Evolutionary conservation across 2,888 invertebrate genomes (phyloP).

Genomic region (Sesia apiformis): DNA sequence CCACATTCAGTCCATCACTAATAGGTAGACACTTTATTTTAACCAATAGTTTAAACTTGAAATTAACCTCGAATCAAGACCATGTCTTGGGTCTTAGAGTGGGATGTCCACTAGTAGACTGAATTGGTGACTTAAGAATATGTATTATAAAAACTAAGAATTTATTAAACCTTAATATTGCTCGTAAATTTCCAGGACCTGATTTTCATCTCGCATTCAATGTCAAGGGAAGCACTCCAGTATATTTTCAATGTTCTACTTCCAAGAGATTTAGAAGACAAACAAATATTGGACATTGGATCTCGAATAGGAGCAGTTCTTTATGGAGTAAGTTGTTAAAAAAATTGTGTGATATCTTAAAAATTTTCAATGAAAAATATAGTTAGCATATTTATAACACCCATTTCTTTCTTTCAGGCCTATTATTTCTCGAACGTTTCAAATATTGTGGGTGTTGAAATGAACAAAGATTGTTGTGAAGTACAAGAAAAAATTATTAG

Average conservation of each 20-base stretch:
- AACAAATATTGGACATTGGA: slow-evolving; percentile 79
- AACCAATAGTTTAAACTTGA: no score
- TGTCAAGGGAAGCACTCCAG: slow-evolving; percentile 72
- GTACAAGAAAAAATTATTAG: slow-evolving; percentile 74
- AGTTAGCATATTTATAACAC: not conserved
- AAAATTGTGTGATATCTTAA: not conserved
- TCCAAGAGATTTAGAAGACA: slow-evolving; percentile 71
- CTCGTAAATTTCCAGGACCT: slow-evolving; percentile 41
- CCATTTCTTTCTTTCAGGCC: slow-evolving; percentile 60
- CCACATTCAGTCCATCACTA: no score
- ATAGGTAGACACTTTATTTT: no score
- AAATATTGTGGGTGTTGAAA: slow-evolving; percentile 79
- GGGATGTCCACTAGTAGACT: no score
- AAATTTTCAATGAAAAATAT: not conserved
- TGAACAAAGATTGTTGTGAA: slow-evolving; percentile 78
- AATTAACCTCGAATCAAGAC: no score
- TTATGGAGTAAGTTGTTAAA: slow-evolving; percentile 73
- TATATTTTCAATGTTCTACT: slow-evolving; percentile 78
- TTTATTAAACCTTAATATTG: no score
- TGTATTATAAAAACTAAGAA: no score
- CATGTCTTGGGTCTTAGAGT: no score
- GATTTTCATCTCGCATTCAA: slow-evolving; percentile 79
- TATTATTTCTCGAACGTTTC: slow-evolving; percentile 73
- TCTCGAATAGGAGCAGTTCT: slow-evolving; percentile 81
- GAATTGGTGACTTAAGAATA: no score